These are phyloP conservation scores for Drosophila rubida DNA, from an alignment of 2,888 invertebrate species.

Conservation along the genomic window DNA sequence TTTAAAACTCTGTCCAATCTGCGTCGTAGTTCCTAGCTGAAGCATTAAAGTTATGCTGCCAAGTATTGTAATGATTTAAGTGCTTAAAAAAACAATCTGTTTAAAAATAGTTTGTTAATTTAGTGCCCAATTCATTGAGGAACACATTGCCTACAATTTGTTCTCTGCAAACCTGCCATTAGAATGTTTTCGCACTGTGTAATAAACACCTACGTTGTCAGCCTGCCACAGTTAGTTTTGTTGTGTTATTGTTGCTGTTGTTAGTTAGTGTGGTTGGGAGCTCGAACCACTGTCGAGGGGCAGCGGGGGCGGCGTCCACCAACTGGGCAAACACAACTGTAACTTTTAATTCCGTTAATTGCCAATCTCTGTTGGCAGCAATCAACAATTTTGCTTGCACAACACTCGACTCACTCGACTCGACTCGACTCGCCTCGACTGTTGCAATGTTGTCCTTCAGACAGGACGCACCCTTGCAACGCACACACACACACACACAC, in stretches of 20 bases:
- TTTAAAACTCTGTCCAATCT: too few species aligned
- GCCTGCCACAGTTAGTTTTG: slow-evolving; percentile 21
- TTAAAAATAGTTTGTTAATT: too few species aligned
- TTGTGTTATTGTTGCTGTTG: slow-evolving; percentile 39
- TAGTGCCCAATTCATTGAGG: too few species aligned
- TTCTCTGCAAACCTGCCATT: not conserved
- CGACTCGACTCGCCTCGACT: slow-evolving; percentile 78
- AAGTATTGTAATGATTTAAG: too few species aligned
- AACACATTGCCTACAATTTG: too few species aligned
- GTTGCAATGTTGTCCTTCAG: slow-evolving; percentile 77
- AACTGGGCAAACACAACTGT: slow-evolving; percentile 75
- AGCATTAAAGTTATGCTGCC: too few species aligned
- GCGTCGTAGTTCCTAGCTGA: too few species aligned
- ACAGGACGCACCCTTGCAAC: slow-evolving; percentile 55
- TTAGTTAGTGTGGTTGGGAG: slow-evolving; percentile 35
- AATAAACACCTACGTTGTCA: slow-evolving; percentile 57
- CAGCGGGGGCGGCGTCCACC: slow-evolving; percentile 9
- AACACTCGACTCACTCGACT: slow-evolving; percentile 72
- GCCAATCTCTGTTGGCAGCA: slow-evolving; percentile 84
- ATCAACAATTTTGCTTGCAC: slow-evolving; percentile 82
- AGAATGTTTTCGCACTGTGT: slow-evolving; percentile 29
- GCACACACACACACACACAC: slow-evolving; percentile 14
- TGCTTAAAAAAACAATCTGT: too few species aligned
- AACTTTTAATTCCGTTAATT: slow-evolving; percentile 85
- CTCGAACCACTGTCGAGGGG: not conserved